Conservation (phyloP, 2,888 invertebrate species). For the Eupsilia transversa region DNA sequence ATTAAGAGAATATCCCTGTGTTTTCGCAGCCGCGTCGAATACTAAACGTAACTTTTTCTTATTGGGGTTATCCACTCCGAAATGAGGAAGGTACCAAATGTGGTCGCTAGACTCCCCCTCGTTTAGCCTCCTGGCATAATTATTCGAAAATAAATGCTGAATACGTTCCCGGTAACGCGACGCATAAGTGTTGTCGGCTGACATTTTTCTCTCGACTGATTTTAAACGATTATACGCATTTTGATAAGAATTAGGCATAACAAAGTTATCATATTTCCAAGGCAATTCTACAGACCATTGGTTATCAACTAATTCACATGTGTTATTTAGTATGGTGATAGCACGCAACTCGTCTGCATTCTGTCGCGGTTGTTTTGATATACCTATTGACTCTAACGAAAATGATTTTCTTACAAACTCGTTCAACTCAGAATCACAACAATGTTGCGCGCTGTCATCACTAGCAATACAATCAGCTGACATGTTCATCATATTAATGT, state of each 20-base stretch:
- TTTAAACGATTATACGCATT: neutral
- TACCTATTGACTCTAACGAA: neutral
- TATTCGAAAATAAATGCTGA: neutral
- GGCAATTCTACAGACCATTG: neutral
- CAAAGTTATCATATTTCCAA: conserved; percentile 1
- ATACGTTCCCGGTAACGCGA: neutral
- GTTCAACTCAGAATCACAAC: conserved; percentile 8
- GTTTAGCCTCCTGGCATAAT: neutral
- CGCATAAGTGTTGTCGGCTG: neutral
- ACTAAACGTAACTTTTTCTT: conserved; percentile 2
- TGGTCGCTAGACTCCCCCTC: neutral
- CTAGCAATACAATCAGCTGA: neutral
- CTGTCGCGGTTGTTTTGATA: neutral
- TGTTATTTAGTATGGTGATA: neutral
- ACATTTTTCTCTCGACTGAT: neutral
- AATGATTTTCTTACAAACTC: neutral
- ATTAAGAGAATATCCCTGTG: neutral
- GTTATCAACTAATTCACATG: conserved; percentile 4
- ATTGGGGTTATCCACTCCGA: conserved; percentile 1
- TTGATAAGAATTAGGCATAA: conserved; percentile 2
- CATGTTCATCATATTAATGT: neutral
- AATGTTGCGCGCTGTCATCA: conserved; percentile 5
- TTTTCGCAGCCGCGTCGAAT: neutral
- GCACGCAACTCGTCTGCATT: conserved; percentile 3
- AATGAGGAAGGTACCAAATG: conserved; percentile 7